Base-by-base conservation (phyloP, 2,113 vertebrate genomes). In the Sinocyclocheilus grahami region DNA sequence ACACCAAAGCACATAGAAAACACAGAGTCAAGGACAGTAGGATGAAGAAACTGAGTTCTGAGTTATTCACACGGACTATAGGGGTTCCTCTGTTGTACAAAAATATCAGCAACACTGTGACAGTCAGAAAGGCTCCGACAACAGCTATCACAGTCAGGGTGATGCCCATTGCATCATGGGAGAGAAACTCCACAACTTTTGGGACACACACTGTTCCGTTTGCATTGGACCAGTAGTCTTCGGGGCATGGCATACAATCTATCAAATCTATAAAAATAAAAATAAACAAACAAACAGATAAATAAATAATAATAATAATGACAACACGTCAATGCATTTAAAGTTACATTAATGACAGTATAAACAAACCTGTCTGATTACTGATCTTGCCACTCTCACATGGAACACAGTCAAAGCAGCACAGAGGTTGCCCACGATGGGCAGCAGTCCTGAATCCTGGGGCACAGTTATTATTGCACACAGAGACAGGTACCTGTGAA, bases 381-480 rank as follows among this genome's bases (percentile, higher is more conserved):
- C 91, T 96, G 92, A 94, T 95, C 90, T 95, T 94, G 87, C 94
- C 95, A 78, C 90, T 91, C 86, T 94, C 94, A 94, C 95, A 96
- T 92, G 91, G 89, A 92, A 95, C 90, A 93, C 95, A 96, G 90
- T 95, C 95, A 94, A 95, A 96, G 92, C 95, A 96, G 91, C 95
- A 96, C 65, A 95, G 89, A 92, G 94, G 93, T 88, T 95, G 90
- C 90, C 94, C 93, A 90, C 46, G 90, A 89, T 93, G 94, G 87
- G 92, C 91, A 91, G 93, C 94, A 88, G 95, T 96, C 90, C 95
- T 88, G 88, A 90, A 93, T 84, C 95, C 95, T 83, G 94, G 93
- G 91, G 80, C 48, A 82, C 95, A 96, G 85, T 92, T 93, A 84
- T 90, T 86, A 89, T 92, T 94, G 90, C 95, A 96, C 27, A 94